phyloP scores from a whole-genome alignment of 2,888 invertebrate genomes.

The Sialis lutaria region DNA sequence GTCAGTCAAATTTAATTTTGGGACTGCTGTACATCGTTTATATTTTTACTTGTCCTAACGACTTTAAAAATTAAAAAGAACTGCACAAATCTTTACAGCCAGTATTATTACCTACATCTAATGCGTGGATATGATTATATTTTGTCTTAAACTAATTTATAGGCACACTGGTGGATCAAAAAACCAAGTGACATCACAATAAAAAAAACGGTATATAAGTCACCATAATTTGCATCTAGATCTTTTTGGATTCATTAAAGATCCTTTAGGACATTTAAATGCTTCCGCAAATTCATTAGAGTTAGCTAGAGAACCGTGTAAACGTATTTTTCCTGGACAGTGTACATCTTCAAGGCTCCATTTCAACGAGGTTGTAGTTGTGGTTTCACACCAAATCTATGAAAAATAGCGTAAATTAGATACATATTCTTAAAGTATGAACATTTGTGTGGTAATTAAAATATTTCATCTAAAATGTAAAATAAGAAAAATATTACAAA shows the following conservation, averaged over 20 bases:
- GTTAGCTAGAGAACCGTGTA: slow-evolving; percentile 52
- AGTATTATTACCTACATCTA: no score
- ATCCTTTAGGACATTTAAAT: slow-evolving; percentile 35
- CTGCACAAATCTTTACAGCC: no score
- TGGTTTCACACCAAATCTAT: slow-evolving; percentile 74
- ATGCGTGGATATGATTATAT: no score
- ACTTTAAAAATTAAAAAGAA: no score
- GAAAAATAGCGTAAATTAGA: slow-evolving; percentile 9
- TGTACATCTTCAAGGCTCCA: slow-evolving; percentile 55
- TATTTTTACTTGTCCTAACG: no score
- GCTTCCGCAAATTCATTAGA: slow-evolving; percentile 51
- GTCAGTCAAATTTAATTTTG: no score
- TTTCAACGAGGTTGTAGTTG: slow-evolving; percentile 40
- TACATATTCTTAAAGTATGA: no score
- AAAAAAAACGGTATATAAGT: slow-evolving; percentile 6
- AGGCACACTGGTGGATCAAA: not conserved
- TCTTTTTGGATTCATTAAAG: slow-evolving; percentile 33
- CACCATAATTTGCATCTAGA: slow-evolving; percentile 35
- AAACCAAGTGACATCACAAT: not conserved
- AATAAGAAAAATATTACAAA: no score
- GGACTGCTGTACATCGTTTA: no score
- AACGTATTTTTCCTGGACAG: slow-evolving; percentile 50
- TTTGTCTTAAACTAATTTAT: not conserved
- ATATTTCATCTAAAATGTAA: no score
- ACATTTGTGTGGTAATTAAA: no score